phyloP scores from a whole-genome alignment of 2,113 vertebrate species.

The Turnix velox region DNA sequence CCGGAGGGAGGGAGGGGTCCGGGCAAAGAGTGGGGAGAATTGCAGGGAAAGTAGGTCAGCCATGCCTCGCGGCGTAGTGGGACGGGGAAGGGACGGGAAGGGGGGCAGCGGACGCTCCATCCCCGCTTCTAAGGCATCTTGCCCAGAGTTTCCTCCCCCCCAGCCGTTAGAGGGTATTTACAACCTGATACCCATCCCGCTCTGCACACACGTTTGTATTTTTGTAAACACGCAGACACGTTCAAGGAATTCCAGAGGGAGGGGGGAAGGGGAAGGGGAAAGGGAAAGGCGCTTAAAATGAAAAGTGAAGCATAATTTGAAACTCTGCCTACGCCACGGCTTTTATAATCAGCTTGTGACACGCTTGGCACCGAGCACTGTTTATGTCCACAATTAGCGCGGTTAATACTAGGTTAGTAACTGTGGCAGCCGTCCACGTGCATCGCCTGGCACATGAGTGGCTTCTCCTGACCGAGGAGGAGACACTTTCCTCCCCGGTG shows the following conservation, averaged over 20 bases:
- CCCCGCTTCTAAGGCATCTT: rapidly evolving
- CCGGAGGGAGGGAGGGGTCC: neutral
- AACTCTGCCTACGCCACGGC: neutral
- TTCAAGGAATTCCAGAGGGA: neutral
- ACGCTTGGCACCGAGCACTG: constrained; percentile 14
- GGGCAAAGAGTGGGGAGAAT: neutral
- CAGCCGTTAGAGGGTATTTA: neutral
- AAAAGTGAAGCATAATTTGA: constrained; percentile 29
- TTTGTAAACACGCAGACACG: neutral
- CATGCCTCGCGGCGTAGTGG: neutral
- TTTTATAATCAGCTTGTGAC: constrained; percentile 52
- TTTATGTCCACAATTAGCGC: constrained; percentile 42
- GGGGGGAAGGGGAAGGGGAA: neutral
- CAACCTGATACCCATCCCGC: neutral
- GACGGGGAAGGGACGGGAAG: too few species aligned
- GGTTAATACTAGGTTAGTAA: constrained; percentile 22
- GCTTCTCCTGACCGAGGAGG: neutral
- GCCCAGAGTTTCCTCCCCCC: neutral
- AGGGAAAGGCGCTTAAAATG: neutral
- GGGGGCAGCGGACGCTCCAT: neutral
- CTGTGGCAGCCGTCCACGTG: constrained; percentile 26
- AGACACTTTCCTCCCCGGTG: neutral
- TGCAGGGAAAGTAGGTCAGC: neutral
- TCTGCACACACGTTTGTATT: neutral
- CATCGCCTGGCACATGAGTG: constrained; percentile 17